Conservation (phyloP, 2,797 vertebrate genomes). For the Poeciliopsis paucimaculata region DNA sequence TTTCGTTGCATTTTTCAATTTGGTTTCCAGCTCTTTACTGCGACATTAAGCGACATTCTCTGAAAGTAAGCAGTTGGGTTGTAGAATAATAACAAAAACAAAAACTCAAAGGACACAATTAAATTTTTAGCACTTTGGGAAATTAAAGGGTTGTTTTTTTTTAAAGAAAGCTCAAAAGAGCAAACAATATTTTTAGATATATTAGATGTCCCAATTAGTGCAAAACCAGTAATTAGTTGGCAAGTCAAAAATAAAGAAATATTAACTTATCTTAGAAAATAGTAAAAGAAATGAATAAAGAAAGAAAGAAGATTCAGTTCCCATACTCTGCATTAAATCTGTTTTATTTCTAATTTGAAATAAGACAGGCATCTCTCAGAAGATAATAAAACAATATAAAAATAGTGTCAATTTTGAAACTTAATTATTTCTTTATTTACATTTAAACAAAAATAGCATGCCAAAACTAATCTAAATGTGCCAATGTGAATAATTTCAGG, state of each 20-base stretch:
- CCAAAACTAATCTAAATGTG: not conserved
- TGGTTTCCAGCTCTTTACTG: not conserved
- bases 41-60: not conserved
- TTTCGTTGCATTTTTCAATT: constrained; percentile 27
- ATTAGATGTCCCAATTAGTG: not conserved
- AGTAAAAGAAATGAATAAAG: too few species aligned
- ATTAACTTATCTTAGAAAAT: not conserved
- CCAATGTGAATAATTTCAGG: not conserved
- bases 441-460: too few species aligned
- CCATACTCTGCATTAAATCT: not conserved
- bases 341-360: not conserved
- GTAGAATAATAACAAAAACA: not conserved
- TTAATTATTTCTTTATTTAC: too few species aligned
- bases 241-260: not conserved
- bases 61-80: not conserved
- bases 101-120: not conserved
- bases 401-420: not conserved
- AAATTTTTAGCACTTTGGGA: not conserved
- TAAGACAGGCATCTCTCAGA: not conserved
- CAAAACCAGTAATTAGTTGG: not conserved
- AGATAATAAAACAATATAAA: not conserved
- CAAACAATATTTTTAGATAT: not conserved
- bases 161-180: not conserved
- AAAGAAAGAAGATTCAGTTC: not conserved
- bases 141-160: not conserved